Evolutionary conservation across 23 tunicate species (phyloP).

Genomic region (Oikopleura vanhoeffeni): DNA sequence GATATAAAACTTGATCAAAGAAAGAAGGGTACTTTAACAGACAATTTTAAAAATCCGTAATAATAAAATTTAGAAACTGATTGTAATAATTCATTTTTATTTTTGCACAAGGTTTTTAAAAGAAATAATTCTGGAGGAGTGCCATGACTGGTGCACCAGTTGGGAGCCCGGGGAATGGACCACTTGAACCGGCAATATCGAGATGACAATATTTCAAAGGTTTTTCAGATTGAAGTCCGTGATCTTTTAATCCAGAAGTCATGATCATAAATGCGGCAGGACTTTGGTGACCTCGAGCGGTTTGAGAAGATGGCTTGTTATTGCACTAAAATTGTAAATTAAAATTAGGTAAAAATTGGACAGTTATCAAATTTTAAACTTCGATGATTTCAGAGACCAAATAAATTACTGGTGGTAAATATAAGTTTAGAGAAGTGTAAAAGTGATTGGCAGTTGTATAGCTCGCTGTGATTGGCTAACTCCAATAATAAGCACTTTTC

Average conservation of each 20-base stretch:
- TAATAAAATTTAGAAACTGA: too few relatives aligned
- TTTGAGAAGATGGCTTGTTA: constrained; percentile 61
- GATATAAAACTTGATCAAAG: too few relatives aligned
- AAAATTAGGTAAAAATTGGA: too few relatives aligned
- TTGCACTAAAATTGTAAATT: too few relatives aligned
- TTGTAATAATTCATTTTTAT: too few relatives aligned
- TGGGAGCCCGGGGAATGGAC: constrained; percentile 78
- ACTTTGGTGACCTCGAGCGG: constrained; percentile 90
- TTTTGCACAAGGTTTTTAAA: too few relatives aligned
- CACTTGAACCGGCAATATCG: constrained; percentile 87
- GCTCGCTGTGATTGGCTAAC: too few relatives aligned
- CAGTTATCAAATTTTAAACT: too few relatives aligned
- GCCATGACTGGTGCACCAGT: constrained; percentile 78
- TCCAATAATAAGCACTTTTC: too few relatives aligned
- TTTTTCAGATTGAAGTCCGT: constrained; percentile 22
- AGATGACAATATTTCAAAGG: constrained; percentile 78
- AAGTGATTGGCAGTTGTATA: too few relatives aligned
- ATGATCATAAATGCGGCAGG: constrained; percentile 84
- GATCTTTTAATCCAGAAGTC: constrained; percentile 48
- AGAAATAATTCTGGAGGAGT: constrained; percentile 16
- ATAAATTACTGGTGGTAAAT: neutral
- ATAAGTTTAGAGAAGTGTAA: neutral
- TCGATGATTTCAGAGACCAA: neutral
- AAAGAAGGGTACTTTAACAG: too few relatives aligned
- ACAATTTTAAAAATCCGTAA: too few relatives aligned